These are phyloP conservation scores for Drosophila teissieri DNA, from an alignment of 1,140 invertebrate species.

Conservation along the genomic window DNA sequence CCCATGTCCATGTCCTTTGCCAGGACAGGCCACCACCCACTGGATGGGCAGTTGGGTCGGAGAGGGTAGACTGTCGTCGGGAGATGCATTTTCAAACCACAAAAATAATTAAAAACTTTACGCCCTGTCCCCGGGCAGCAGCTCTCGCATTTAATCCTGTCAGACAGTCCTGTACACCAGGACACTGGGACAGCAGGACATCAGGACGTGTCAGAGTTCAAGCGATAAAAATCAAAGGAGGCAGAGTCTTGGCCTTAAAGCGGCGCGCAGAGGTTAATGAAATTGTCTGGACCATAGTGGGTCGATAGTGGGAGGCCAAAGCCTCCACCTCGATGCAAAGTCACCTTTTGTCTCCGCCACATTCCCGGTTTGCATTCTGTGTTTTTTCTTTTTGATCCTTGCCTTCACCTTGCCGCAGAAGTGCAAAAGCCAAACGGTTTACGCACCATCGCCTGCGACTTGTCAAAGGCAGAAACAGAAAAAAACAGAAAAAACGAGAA, in stretches of 20 bases:
- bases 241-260: conserved; percentile 52
- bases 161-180: conserved; percentile 16
- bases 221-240: conserved; percentile 71
- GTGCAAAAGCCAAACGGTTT: conserved; percentile 63
- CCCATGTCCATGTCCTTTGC: conserved; percentile 20
- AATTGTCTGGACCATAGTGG: conserved; percentile 53
- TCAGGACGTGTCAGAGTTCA: conserved; percentile 31
- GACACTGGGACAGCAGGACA: conserved; percentile 11
- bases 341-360: conserved; percentile 3
- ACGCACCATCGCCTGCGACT: conserved; percentile 53
- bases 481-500: conserved; percentile 32
- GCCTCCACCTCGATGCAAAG: conserved; percentile 4
- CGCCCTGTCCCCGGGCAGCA: conserved; percentile 23
- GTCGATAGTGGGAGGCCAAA: conserved; percentile 12
- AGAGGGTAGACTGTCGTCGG: not conserved
- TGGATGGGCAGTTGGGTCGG: not conserved
- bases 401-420: conserved; percentile 27
- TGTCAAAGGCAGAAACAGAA: conserved; percentile 29
- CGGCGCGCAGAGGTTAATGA: conserved; percentile 63
- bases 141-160: conserved; percentile 51
- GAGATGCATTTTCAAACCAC: conserved; percentile 75
- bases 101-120: conserved; percentile 83
- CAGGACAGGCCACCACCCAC: conserved; percentile 19
- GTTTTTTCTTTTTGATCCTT: not conserved
- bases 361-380: not conserved